Evolutionary conservation across 2,888 invertebrate species (phyloP), one percentile per base, ranked within the genome.

Genomic region (Pristionchus maxplancki): DNA sequence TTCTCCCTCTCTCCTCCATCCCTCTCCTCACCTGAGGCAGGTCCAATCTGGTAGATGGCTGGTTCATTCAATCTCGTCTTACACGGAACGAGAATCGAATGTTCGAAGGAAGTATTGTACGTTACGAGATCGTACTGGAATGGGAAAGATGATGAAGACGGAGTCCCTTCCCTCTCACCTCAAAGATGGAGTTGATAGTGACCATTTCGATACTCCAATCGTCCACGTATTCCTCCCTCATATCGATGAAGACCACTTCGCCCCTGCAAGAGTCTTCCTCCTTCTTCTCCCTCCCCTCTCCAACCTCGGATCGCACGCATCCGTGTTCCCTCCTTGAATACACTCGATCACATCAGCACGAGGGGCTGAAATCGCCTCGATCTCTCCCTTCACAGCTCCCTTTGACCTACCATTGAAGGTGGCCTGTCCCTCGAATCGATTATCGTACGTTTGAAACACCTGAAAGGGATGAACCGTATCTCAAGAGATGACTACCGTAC

Each of bases 1-100:
- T 24, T 71, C 34, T 37, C 71, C n/a, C n/a, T n/a, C 3, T 71
- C 71, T 9, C 71, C 15, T 40, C 71, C 81, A 2, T 74, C 28
- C 78, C 13, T 44, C 31, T n/a, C 28, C 50, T 9, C 15, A 83
- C 82, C 82, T 44, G 53, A 50, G 5, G 82, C 34, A 4, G 82
- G 82, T 83, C 82, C 82, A 83, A 83, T 83, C 53, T 83, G 82
- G 20, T 83, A 83, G 40, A 83, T 44, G 31, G 53, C 82, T 37
- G 82, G 82, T 83, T 83, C 82, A 34, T 53, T 20, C 17, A 83
- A 53, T 53, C 82, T 31, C 13, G 53, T 44, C 34, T 83, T 83
- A 53, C 82, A 83, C 24, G 82, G 82, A 83, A 20, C 53, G 82
- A 83, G 82, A 53, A 83, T 53, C 53, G 82, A 50, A 34, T 83